Conservation (phyloP, 2,113 vertebrate species). For the Tachysurus fulvidraco region DNA sequence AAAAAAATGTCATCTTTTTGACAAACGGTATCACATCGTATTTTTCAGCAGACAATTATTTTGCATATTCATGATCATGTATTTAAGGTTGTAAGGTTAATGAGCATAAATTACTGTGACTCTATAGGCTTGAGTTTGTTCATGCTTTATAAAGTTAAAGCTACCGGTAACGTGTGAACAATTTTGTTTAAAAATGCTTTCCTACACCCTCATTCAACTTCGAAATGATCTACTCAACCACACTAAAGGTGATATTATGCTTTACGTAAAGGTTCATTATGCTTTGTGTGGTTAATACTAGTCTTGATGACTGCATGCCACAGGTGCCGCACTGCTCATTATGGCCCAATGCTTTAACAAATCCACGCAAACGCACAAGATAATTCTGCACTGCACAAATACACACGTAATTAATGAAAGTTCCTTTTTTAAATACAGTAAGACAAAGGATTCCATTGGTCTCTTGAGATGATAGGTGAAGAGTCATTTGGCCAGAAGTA, state of each 20-base stretch:
- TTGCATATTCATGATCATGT: not conserved
- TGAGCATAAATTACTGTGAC: not conserved
- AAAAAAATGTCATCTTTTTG: slow-evolving; percentile 20
- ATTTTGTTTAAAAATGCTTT: not conserved
- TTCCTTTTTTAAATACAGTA: slow-evolving; percentile 29
- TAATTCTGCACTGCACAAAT: not conserved
- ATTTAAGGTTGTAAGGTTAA: slow-evolving; percentile 6
- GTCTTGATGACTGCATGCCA: not conserved
- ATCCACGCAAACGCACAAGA: not conserved
- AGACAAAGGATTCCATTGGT: not conserved
- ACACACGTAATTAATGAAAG: slow-evolving; percentile 29
- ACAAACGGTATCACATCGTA: not conserved
- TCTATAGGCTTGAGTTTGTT: not conserved
- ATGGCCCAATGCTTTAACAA: not conserved
- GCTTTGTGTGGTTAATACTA: not conserved
- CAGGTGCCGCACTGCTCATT: slow-evolving; percentile 6
- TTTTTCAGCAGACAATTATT: not conserved
- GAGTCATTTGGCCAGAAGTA: slow-evolving; percentile 34
- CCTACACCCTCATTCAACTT: not conserved
- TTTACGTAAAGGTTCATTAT: slow-evolving; percentile 6
- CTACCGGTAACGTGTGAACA: not conserved
- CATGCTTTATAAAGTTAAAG: not conserved
- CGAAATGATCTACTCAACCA: not conserved
- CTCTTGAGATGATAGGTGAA: slow-evolving; percentile 40
- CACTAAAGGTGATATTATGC: not conserved